Base-by-base conservation (phyloP, 2,797 vertebrate genomes). In the Fistularia tabacaria region DNA sequence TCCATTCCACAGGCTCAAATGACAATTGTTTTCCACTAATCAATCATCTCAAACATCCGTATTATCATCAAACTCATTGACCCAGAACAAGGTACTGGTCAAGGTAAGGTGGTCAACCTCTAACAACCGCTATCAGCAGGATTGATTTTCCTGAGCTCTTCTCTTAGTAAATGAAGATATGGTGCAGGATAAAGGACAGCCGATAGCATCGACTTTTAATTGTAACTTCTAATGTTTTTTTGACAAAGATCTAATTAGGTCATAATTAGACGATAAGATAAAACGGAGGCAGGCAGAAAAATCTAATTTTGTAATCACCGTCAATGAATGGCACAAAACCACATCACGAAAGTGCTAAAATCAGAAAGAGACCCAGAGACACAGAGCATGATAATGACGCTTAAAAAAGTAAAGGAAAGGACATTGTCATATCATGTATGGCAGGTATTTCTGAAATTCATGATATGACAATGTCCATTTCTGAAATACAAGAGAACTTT, bases 61-160 rank as follows among this genome's bases (percentile, higher is more conserved):
- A 89, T 79, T 88, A 80, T 90, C 87, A 88, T 90, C 87, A 89
- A 91, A 88, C 82, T 76, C 87, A 89, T 88, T 80, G 88, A 92
- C 89, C 83, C 77, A 84, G 84, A 83, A 85, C 78, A 74, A 80
- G 74, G 79, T 81, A 87, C 77, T 69, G 50, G 81, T 72, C 66
- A 72, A 80, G 73, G 72, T 84, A 85, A 90, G 87, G 85, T 85
- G 85, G 89, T 90, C 88, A 91, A 84, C 86, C 81, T 79, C 78
- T 85, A 66, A 71, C 80, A 77, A 84, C 84, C 80, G 62, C 79
- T 85, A 83, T 83, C 67, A 78, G 77, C 59, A 51, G 13, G 76
- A 91, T 91, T 15, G 88, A 91, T 89, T 75, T 66, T 62, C 70
- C 70, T 77, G 79, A 76, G 70, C 80, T 87, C 72, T 5, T 25